Percentiles rank a stretch among this genome's conserved stretches.
Evolutionary conservation across 2,113 vertebrate species (phyloP).

Genomic region (Rhombomys opimus): DNA sequence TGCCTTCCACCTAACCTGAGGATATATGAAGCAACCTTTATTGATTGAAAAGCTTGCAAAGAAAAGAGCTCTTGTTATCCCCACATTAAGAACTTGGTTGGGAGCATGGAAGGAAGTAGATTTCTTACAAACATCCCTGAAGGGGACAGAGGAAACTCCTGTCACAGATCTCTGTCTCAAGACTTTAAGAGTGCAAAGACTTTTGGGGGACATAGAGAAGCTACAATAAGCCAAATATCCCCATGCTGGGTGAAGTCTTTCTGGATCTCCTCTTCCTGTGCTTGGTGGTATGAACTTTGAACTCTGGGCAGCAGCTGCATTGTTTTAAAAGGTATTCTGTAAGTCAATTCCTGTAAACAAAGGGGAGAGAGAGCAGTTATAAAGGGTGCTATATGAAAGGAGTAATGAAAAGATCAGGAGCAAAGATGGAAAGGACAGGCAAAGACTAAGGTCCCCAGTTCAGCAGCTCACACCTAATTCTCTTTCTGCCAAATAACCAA

Average conservation of each 20-base stretch:
- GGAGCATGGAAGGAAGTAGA: not conserved
- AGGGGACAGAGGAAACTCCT: not conserved
- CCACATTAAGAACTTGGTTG: not conserved
- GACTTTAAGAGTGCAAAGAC: not conserved
- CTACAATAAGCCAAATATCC: not conserved
- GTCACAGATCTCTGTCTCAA: not conserved
- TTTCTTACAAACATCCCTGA: not conserved
- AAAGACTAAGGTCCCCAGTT: not conserved
- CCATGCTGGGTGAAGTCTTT: not conserved
- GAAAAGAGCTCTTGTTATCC: not conserved
- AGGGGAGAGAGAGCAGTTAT: not conserved
- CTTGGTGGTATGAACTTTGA: not conserved
- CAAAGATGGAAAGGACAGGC: not conserved
- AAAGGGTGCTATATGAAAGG: not conserved
- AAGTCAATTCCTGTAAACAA: not conserved
- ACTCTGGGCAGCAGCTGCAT: not conserved
- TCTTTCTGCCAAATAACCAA: not conserved
- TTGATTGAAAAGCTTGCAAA: not conserved
- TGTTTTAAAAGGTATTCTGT: not conserved
- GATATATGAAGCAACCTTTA: not conserved
- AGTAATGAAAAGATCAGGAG: not conserved
- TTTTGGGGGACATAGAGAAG: too few relatives aligned
- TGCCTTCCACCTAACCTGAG: not conserved
- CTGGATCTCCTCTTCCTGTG: not conserved
- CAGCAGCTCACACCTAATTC: not conserved